Conservation (phyloP, 2,113 vertebrate genomes). For the Carassius gibelio region DNA sequence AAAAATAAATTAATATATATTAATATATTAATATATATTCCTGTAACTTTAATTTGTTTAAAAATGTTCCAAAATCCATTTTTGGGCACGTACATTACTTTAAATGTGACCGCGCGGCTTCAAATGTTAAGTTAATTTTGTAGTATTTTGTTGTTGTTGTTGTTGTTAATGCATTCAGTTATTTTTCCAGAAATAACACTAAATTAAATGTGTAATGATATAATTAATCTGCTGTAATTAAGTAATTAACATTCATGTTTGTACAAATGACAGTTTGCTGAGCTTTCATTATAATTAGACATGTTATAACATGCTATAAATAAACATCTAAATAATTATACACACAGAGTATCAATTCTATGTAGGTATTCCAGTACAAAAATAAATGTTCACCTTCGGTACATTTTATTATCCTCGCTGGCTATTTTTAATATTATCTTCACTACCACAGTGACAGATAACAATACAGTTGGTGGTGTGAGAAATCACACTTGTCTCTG, state of each 20-base stretch:
- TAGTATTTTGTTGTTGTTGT: background rate
- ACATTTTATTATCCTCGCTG: background rate
- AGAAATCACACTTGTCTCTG: background rate
- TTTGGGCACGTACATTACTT: too few species aligned
- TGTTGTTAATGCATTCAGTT: background rate
- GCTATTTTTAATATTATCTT: background rate
- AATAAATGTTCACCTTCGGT: background rate
- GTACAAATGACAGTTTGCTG: too few species aligned
- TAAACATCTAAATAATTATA: background rate
- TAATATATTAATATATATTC: too few species aligned
- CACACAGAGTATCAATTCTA: background rate
- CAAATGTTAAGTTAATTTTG: too few species aligned
- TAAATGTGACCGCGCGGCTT: too few species aligned
- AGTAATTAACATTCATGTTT: background rate
- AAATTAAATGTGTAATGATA: background rate
- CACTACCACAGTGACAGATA: background rate
- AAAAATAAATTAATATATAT: too few species aligned
- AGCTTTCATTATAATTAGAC: background rate
- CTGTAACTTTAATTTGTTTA: too few species aligned
- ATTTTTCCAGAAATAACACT: background rate
- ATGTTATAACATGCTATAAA: background rate
- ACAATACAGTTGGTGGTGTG: background rate
- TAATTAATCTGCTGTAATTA: background rate
- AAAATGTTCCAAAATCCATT: too few species aligned
- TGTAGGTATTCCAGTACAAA: background rate